Percentiles rank a stretch among this genome's conserved stretches.
These are phyloP conservation scores for Thecocarcelia acutangulata DNA, from an alignment of 2,888 invertebrate genomes.

Conservation along the genomic window DNA sequence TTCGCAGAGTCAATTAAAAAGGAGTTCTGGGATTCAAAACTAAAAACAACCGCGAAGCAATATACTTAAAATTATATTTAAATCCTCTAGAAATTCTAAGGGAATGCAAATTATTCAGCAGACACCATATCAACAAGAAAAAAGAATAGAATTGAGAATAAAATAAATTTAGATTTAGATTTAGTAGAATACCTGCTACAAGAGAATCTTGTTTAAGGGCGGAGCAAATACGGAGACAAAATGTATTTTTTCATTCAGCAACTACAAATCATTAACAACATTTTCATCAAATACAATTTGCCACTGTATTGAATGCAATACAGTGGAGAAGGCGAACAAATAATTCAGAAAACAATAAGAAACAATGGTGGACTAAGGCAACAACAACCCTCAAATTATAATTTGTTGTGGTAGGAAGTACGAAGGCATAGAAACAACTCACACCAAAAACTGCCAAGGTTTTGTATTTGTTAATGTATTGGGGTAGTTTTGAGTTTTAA, in stretches of 20 bases:
- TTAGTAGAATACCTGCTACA: constrained; percentile 58
- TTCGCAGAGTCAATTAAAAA: too few species aligned
- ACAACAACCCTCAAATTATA: constrained; percentile 77
- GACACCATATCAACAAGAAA: constrained; percentile 52
- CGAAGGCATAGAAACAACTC: constrained; percentile 54
- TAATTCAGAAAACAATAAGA: constrained; percentile 11
- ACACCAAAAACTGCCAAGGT: neutral
- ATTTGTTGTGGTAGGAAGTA: constrained; percentile 73
- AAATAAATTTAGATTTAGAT: constrained; percentile 23
- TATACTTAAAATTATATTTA: constrained; percentile 47
- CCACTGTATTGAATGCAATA: constrained; percentile 38
- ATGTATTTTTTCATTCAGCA: constrained; percentile 72
- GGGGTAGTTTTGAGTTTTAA: constrained; percentile 65
- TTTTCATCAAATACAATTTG: constrained; percentile 55
- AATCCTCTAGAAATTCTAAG: constrained; percentile 14
- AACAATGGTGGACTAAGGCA: constrained; percentile 63
- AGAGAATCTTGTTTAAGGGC: constrained; percentile 72
- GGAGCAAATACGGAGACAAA: constrained; percentile 73
- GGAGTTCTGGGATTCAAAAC: constrained; percentile 1
- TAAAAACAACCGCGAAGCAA: constrained; percentile 47
- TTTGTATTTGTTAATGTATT: neutral
- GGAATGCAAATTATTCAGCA: neutral
- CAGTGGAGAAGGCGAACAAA: constrained; percentile 71
- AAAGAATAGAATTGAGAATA: constrained; percentile 30
- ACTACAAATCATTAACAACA: constrained; percentile 73